Base-by-base conservation (phyloP, 2,797 vertebrate genomes). In the Leontopithecus rosalia region DNA sequence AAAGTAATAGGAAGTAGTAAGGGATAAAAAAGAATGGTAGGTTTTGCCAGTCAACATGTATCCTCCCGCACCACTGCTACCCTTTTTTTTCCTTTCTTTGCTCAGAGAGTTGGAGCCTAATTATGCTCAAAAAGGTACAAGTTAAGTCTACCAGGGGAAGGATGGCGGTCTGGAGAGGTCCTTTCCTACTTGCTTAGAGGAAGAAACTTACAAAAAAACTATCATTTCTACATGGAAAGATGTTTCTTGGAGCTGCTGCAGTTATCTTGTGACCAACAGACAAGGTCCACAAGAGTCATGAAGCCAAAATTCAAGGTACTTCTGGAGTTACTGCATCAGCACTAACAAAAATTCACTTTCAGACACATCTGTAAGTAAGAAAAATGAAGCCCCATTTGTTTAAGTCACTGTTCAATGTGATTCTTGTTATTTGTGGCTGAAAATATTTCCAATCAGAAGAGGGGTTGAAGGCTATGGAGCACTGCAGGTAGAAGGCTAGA, bases 381-480 rank as follows among this genome's bases (percentile, higher is more conserved):
- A 94, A 75, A 73, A 94, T 48, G 30, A 90, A 76, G 79, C 28
- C 84, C 26, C 39, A 48, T 79, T 80, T 92, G 57, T 92, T 84
- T 80, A 81, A 92, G 26, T 19, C 30, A 41, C 20, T 39, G 4
- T 15, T 81, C 7, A 85, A 57, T 72, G 61, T 88, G 57, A 77
- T 94, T 87, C 88, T 13, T 80, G 39, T 83, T 88, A 80, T 22
- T 33, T 52, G 41, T 81, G 24, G 11, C 5, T 72, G 12, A 81
- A 87, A 93, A 88, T 48, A 95, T 90, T 95, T 72, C 50, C 19
- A 87, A 14, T 81, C 58, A 50, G 70, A 87, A 76, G 24, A 91
- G 24, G 7, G 57, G 17, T 22, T 43, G 9, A 79, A 28, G 20
- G 13, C 4, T 84, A 73, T 7, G 58, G 15, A 39, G 24, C 7